Base-by-base conservation (phyloP, 1,140 invertebrate species). In the Euura saliciscinereae region DNA sequence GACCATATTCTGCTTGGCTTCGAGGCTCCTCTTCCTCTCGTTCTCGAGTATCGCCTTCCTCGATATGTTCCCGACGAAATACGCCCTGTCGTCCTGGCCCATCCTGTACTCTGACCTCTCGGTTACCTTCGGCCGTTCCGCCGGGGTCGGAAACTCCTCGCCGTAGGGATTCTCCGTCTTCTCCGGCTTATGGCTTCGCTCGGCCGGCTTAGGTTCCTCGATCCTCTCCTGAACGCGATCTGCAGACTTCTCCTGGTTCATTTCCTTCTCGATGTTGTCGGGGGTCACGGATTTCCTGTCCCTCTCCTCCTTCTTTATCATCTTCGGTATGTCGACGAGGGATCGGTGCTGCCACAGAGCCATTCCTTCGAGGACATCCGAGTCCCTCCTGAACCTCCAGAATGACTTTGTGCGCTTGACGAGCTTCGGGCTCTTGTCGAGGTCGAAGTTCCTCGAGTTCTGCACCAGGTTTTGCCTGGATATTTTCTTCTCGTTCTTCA, bases 341-440 rank as follows among this genome's bases (percentile, higher is more conserved):
- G 95, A 94, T n/a, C 94, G 87, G 81, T 95, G 94, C 80, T 93
- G 92, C 94, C 94, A 95, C 11, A 96, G 83, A 0, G 94, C 91
- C 94, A 96, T 96, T 0, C 94, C 94, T 75, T 94, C 94, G 65
- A 95, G 86, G 6, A 95, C 93, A 68, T 93, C 92, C 2, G 90
- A 91, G 11, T 87, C 86, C 59, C 92, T 89, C 64, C 93, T 91
- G 78, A 96, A 95, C 77, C 93, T 92, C 94, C 94, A 95, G 75
- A 96, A 95, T 0, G 93, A 94, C 83, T 95, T 95, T 0, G 94
- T 95, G 45, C 94, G 87, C 81, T 95, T 95, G 0, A 96, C 90
- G 28, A 89, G 75, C 45, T 89, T 89, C 3, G 88, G 89, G 44
- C 88, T 90, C 69, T 86, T 59, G 28, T 28, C 28, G 28, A 28